Base-by-base conservation (phyloP, 2,888 invertebrate genomes). In the Chrysotoxum bicinctum region DNA sequence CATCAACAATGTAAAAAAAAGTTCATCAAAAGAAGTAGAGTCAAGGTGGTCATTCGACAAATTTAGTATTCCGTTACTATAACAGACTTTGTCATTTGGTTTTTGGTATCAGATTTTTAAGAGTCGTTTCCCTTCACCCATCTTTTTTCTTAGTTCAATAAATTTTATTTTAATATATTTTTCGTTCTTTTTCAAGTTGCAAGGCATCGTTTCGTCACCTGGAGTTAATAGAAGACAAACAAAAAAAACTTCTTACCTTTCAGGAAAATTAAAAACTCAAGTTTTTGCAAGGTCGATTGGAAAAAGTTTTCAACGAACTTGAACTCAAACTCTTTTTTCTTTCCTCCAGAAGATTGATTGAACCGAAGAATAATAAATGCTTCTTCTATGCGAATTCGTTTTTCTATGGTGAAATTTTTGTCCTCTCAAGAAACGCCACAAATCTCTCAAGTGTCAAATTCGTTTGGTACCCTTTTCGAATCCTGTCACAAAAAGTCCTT, bases 391-490 rank as follows among this genome's bases (percentile, higher is more conserved):
- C 32, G 26, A 16, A 45, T 26, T 16, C 40, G 21, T 21, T 4
- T 30, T 45, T 62, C 2, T 16, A 9, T 16, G 2, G 0, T n/a
- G 3, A 19, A 58, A 35, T 58, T 0, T 23, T 50, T 50, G 50
- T 3, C 10, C 30, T 64, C 35, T 35, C 35, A 50, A 19, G 35
- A 62, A 76, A 76, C 40, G 32, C 64, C 48, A 64, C 72, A 81
- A 75, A 84, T 79, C 50, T 56, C 52, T 70, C 74, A 84, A 84
- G 74, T 84, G 79, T 84, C 83, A 84, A 75, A 75, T 52, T 75
- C 83, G 79, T 40, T 70, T 66, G 75, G 37, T 40, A 30, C 56
- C 26, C 19, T 10, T 40, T 48, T 40, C 40, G 10, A 52, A 35
- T 21, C 3, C 40, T 75, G 56, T 66, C 68, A 32, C 26, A 40